phyloP scores from a whole-genome alignment of 2,797 vertebrate genomes.

The Gymnopithys bicolor region DNA sequence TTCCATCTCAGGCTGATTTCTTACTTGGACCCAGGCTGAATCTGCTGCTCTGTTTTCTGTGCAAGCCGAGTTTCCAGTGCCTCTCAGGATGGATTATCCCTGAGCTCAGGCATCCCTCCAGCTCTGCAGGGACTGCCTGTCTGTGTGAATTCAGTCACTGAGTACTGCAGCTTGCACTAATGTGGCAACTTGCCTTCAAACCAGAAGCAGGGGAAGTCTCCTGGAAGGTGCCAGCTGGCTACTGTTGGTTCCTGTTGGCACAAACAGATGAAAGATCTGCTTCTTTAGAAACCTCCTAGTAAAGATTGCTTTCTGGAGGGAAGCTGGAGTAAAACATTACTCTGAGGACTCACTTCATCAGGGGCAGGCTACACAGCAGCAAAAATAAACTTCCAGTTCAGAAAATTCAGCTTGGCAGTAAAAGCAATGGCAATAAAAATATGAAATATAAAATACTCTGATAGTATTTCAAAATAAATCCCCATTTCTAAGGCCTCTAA shows the following conservation, averaged over 20 bases:
- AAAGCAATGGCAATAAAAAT: not conserved
- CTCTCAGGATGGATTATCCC: not conserved
- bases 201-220: not conserved
- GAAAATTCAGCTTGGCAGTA: not conserved
- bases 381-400: not conserved
- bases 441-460: not conserved
- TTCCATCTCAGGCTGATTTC: not conserved
- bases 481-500: not conserved
- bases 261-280: not conserved
- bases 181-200: not conserved
- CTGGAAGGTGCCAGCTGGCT: not conserved
- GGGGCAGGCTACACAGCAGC: not conserved
- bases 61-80: not conserved
- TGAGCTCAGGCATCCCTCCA: not conserved
- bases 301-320: not conserved
- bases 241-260: not conserved
- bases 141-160: not conserved
- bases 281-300: not conserved
- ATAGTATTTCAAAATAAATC: not conserved
- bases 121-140: not conserved
- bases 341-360: not conserved
- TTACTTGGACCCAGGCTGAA: not conserved
- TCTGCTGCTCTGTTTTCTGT: not conserved
- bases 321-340: not conserved
- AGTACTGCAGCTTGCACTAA: not conserved